Base-by-base conservation (phyloP, 2,113 vertebrate genomes). In the Eidolon helvum region DNA sequence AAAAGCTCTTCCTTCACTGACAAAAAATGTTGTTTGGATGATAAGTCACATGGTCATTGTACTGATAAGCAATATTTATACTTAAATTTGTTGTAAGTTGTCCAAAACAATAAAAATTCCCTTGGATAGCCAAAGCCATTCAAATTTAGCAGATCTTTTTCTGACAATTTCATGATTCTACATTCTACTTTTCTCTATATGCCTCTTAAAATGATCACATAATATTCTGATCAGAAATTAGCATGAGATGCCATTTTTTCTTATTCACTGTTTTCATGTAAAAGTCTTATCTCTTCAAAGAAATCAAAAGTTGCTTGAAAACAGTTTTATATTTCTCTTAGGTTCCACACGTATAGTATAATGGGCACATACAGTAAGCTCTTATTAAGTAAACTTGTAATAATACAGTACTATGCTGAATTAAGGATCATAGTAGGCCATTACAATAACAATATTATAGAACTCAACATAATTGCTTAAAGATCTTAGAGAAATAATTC, bases 301-400 rank as follows among this genome's bases (percentile, higher is more conserved):
- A 82, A 40, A 91, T 89, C 26, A 80, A 91, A 0, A 91, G 14
- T 80, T 88, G 14, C 61, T 84, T 95, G 66, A 80, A 95, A 88
- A 96, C 6, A 63, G 21, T 43, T 75, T 57, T 65, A 50, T 5
- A 26, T 2, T 69, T 77, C 11, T 90, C 91, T 75, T 57, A 38
- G 43, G 11, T 28, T 22, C 59, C 66, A 68, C 45, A 66, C 72
- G 26, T 19, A 63, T 0, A 78, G 75, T 45, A 19, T 5, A 33
- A 33, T 65, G 14, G 68, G 38, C 43, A 50, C 5, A 53, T 12
- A 14, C 4, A 40, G 19, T 12, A 71, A 72, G 35, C 35, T 80
- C 50, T 85, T 77, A 33, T 8, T n/a, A 87, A 72, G 10, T 30
- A 43, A 43, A 33, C 0, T 57, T 24, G 19, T 2, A 71, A 22